Base-by-base conservation (phyloP, 2,797 vertebrate species). In the Rhodeus uyekii region DNA sequence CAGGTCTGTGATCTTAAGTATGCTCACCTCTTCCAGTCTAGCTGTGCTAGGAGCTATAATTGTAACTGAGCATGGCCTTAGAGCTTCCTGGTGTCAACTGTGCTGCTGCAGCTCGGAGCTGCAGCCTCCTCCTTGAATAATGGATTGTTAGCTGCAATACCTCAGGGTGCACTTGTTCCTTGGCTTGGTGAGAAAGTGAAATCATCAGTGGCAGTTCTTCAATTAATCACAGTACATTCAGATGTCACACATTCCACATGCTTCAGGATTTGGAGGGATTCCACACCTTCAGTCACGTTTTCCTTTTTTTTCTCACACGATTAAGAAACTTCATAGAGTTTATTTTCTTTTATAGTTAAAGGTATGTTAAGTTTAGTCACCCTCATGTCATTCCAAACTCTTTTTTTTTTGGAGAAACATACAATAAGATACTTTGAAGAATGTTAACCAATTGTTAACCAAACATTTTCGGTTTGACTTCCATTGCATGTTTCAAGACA, bases 171-270 rank as follows among this genome's bases (percentile, higher is more conserved):
- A 86, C 84, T 91, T 89, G 86, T 92, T 92, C 90, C 85, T 86
- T 87, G 48, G 81, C 89, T 90, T 83, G 77, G 82, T 32, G 80
- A 90, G 90, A 89, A 88, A 90, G 92, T 93, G 90, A 91, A 90
- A 90, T 85, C 87, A 86, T 80, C 80, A 44, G 24, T 63, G 86
- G 81, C 46, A 76, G 80, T 87, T 85, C 81, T 87, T 86, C 84
- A 91, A 87, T 93, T 92, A 93, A 91, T 91, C 89, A 89, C 81
- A 87, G 88, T 71, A 76, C 55, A 19, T 85, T 90, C 87, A 86
- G 87, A 86, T 81, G 69, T 86, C 80, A 78, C 48, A 46, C 42
- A 87, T 81, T 39, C 36, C 24, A 71, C 72, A 44, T 58, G 46
- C 76, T 68, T 74, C 69, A 48, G 74, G 36, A 78, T 18, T 67